Percentiles rank a stretch among this genome's conserved stretches.
Conservation (phyloP, 2,888 invertebrate genomes). For the Harpalus rubripes region DNA sequence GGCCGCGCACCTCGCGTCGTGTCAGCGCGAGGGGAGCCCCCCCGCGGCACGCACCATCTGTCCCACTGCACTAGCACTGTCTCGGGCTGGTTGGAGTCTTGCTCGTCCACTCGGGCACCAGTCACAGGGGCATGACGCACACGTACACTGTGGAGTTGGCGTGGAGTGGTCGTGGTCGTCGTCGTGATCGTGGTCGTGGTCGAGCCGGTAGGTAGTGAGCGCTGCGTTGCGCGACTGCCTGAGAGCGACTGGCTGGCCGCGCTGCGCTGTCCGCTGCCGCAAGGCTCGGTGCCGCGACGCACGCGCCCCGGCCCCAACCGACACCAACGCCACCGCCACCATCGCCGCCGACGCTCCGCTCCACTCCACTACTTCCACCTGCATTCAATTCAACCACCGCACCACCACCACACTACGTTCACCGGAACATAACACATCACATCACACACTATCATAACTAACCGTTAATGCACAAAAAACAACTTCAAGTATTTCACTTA, state of each 20-base stretch:
- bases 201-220: background rate
- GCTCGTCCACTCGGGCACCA: background rate
- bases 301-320: slow-evolving; percentile 36
- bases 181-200: too few species aligned
- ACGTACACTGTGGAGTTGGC: background rate
- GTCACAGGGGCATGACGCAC: slow-evolving; percentile 6
- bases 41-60: slow-evolving; percentile 77
- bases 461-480: too few species aligned
- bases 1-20: slow-evolving; percentile 74
- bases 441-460: too few species aligned
- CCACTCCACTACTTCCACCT: background rate
- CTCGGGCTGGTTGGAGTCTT: background rate
- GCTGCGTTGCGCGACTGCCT: slow-evolving; percentile 34
- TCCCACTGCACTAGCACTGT: slow-evolving; percentile 66
- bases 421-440: slow-evolving; percentile 9
- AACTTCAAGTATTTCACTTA: too few species aligned
- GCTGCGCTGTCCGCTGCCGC: slow-evolving; percentile 35
- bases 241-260: slow-evolving; percentile 49
- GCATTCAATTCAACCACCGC: background rate
- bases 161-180: slow-evolving; percentile 4
- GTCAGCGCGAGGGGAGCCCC: slow-evolving; percentile 82
- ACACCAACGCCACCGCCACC: slow-evolving; percentile 9
- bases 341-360: background rate
- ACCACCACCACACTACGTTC: slow-evolving; percentile 5
- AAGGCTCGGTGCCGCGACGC: slow-evolving; percentile 55